phyloP scores from a whole-genome alignment of 2,113 vertebrate species.

The Nipponia nippon region DNA sequence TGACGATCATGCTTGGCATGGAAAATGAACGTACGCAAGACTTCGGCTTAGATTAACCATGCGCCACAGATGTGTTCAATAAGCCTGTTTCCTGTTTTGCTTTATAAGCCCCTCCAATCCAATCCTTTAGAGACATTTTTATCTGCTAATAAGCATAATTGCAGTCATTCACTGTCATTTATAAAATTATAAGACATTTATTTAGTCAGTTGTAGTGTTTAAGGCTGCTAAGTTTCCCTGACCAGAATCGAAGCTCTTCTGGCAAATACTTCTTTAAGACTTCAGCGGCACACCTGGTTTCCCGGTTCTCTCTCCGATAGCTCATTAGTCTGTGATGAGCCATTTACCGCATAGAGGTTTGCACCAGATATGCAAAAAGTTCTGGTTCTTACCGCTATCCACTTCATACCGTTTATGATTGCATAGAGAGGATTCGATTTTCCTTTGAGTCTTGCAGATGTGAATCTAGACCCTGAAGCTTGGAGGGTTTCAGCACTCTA shows the following conservation, averaged over 20 bases:
- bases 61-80: conserved; percentile 20
- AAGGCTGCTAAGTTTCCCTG: conserved; percentile 22
- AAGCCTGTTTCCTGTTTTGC: conserved; percentile 47
- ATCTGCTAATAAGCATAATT: conserved; percentile 53
- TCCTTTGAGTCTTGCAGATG: background rate
- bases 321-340: background rate
- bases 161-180: conserved; percentile 50
- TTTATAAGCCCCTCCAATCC: background rate
- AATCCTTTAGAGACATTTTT: conserved; percentile 45
- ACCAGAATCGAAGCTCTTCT: background rate
- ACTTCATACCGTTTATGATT: background rate
- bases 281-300: background rate
- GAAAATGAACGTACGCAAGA: conserved; percentile 22
- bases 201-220: conserved; percentile 28
- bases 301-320: background rate
- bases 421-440: background rate
- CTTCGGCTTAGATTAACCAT: conserved; percentile 32
- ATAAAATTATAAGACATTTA: conserved; percentile 33
- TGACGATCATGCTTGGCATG: conserved; percentile 16
- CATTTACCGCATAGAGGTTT: background rate
- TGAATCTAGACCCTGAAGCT: background rate
- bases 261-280: background rate
- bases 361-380: background rate
- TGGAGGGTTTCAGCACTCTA: background rate
- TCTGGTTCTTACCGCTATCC: background rate